Evolutionary conservation across 1,140 invertebrate genomes (phyloP).

Genomic region (Orchestia grillus): DNA sequence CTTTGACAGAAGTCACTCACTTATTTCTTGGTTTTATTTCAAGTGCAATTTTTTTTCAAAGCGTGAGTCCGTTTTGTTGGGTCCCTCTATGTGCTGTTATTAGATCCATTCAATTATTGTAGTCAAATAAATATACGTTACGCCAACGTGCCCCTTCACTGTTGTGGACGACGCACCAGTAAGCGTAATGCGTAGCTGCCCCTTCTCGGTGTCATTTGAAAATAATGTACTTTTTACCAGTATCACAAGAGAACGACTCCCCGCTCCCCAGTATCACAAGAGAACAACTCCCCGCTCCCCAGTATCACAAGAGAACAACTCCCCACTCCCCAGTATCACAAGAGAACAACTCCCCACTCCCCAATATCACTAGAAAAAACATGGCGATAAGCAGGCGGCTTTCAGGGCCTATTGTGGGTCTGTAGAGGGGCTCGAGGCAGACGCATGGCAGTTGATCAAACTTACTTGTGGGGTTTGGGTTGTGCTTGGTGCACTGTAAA

Average conservation of each 20-base stretch:
- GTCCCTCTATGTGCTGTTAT: neutral
- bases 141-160: neutral
- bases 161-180: neutral
- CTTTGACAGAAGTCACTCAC: neutral
- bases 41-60: no score
- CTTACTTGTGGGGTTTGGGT: neutral
- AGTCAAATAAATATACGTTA: neutral
- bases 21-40: no score
- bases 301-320: no score
- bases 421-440: neutral
- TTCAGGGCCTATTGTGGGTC: neutral
- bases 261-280: no score
- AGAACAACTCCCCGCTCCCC: no score
- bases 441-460: neutral
- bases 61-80: no score
- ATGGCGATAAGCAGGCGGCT: neutral
- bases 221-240: no score
- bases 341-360: neutral
- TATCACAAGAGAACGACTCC: no score
- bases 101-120: neutral
- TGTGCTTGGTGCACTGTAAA: neutral
- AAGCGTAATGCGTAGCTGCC: neutral
- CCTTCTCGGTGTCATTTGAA: no score
- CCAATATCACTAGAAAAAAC: neutral
- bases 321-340: no score